A percentile compares a stretch with the other conserved stretches of the same genome.
These are phyloP conservation scores for Seriola dumerili DNA, from an alignment of 2,113 vertebrate species.

Conservation along the genomic window DNA sequence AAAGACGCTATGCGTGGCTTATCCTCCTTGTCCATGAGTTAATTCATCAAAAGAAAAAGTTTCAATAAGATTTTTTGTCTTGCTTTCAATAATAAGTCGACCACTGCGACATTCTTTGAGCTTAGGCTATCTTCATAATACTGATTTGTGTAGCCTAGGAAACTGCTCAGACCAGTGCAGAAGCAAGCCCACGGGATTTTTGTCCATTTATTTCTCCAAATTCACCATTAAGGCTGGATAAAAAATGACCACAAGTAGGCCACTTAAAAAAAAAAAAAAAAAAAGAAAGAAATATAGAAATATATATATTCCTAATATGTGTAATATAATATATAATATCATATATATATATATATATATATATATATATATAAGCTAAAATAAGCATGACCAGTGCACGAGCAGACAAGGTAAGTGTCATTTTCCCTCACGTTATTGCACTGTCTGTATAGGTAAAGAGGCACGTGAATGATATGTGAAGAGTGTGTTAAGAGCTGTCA, in stretches of 20 bases:
- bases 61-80: slow-evolving; percentile 85
- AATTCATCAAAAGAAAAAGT: slow-evolving; percentile 95
- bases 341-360: too few species aligned
- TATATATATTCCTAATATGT: too few species aligned
- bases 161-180: slow-evolving; percentile 90
- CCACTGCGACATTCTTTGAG: slow-evolving; percentile 97
- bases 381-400: slow-evolving; percentile 29
- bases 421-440: slow-evolving; percentile 25
- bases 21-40: slow-evolving; percentile 86
- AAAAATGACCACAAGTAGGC: slow-evolving; percentile 7
- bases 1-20: slow-evolving; percentile 59
- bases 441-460: slow-evolving; percentile 19
- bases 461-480: slow-evolving; percentile 52
- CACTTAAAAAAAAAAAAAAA: not conserved
- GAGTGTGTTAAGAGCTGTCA: slow-evolving; percentile 75
- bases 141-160: slow-evolving; percentile 93
- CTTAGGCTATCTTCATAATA: slow-evolving; percentile 96
- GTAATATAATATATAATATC: too few species aligned
- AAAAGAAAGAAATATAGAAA: too few species aligned
- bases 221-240: slow-evolving; percentile 57
- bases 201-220: slow-evolving; percentile 60
- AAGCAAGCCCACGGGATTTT: slow-evolving; percentile 80
- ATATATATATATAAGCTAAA: not conserved
- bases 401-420: slow-evolving; percentile 66
- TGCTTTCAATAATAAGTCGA: slow-evolving; percentile 90